These are phyloP conservation scores for Python bivittatus DNA, from an alignment of 2,113 vertebrate genomes.

Conservation along the genomic window DNA sequence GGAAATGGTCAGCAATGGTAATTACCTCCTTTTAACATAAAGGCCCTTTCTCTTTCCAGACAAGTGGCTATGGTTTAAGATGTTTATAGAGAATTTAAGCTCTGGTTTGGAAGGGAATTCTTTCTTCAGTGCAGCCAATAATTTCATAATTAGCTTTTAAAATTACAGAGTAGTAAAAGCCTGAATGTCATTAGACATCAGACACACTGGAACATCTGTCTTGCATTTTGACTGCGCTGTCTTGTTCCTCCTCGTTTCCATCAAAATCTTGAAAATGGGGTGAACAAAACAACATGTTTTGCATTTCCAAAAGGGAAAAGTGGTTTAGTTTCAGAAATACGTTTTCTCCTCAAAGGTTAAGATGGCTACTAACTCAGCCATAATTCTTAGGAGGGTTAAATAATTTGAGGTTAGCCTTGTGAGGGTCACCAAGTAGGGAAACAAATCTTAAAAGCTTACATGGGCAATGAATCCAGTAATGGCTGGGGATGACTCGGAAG, in stretches of 20 bases:
- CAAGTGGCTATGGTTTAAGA: constrained; percentile 36
- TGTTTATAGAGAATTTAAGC: constrained; percentile 45
- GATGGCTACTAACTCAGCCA: constrained; percentile 13
- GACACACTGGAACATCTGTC: constrained; percentile 52
- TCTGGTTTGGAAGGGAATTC: constrained; percentile 55
- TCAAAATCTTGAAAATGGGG: constrained; percentile 3
- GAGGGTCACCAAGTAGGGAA: not conserved
- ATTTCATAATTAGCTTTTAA: constrained; percentile 71
- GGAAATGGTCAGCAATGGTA: constrained; percentile 16
- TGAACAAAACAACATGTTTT: constrained; percentile 39
- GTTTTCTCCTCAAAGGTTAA: not conserved
- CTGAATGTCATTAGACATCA: constrained; percentile 49
- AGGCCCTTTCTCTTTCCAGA: constrained; percentile 36
- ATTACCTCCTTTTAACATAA: not conserved
- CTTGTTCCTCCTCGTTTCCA: constrained; percentile 37
- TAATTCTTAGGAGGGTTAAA: not conserved
- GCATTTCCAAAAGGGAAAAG: constrained; percentile 12
- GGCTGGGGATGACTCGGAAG: fast-evolving
- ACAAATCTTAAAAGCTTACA: not conserved
- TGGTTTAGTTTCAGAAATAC: not conserved
- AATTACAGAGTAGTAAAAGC: constrained; percentile 66
- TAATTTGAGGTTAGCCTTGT: not conserved
- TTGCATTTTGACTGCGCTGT: constrained; percentile 47
- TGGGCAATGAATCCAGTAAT: not conserved
- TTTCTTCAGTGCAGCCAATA: constrained; percentile 45